Evolutionary conservation across 2,888 invertebrate species (phyloP), one percentile per base, ranked within the genome.

Genomic region (Lypha dubia): DNA sequence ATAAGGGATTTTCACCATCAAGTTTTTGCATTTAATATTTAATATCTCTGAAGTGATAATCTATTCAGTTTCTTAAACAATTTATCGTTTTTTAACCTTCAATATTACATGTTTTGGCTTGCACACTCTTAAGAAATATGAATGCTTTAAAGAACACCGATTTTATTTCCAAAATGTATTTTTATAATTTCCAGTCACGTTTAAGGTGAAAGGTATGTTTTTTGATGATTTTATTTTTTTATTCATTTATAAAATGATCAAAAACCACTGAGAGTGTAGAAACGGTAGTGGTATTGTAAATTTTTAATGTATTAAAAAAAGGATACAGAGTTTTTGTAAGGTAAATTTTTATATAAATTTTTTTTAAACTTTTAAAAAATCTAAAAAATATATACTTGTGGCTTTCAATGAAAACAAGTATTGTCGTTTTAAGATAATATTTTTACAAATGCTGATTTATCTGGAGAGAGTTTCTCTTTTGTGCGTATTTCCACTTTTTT

Each of bases 21-120:
- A 4, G 32, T 9, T 38, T 13, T 49, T 60, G 20, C 44, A 46
- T 63, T 84, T 53, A 63, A 75, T 75, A 79, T 75, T 71, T 71
- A 79, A 68, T 56, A 71, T 76, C 75, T 71, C 76, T 67, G 28
- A 79, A 76, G 83, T 84, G 83, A 71, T 84, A 84, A 84, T 84
- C 79, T 79, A 79, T 84, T 84, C 84, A 77, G 73, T 76, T 76
- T 73, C 80, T 56, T 9, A 73, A 84, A 73, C 71, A 84, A 80
- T 84, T 84, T 84, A 80, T 80, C 73, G 76, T 76, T 79, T 46
- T 62, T 65, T 67, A 75, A 74, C 73, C 74, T 74, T 79, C 67
- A 73, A 51, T 51, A 28, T 44, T 56, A 24, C 53, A 28, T 68
- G 62, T 71, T 76, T 75, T 41, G n/a, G 11, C 4, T 44, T 17